phyloP scores from a whole-genome alignment of 2,888 invertebrate species.

The Leucozona laternaria region DNA sequence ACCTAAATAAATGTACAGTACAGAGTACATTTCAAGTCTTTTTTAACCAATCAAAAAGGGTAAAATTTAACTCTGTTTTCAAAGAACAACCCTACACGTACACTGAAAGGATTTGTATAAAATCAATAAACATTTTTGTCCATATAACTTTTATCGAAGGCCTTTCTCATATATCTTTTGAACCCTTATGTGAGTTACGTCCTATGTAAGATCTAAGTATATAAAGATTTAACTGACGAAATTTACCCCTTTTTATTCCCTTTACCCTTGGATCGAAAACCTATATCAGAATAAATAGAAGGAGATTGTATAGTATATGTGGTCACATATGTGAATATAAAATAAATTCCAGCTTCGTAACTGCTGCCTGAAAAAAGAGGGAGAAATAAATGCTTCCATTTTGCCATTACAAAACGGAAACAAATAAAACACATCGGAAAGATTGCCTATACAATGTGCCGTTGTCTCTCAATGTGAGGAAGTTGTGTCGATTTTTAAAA shows the following conservation, averaged over 20 bases:
- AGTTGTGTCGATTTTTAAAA: conserved; percentile 43
- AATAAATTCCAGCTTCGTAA: conserved; percentile 38
- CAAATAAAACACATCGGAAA: conserved; percentile 24
- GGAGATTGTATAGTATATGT: conserved; percentile 4
- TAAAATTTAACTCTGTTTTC: not conserved
- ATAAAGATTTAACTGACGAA: not conserved
- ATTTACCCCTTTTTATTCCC: conserved; percentile 65
- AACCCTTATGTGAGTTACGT: not conserved
- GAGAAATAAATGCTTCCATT: conserved; percentile 10
- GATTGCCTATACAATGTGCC: conserved; percentile 13
- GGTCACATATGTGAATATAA: conserved; percentile 67
- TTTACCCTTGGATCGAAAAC: conserved; percentile 46
- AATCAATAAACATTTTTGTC: not conserved
- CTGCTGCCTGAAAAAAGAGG: not conserved
- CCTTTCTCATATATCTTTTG: not conserved
- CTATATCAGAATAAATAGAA: conserved; percentile 20
- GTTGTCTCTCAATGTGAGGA: not conserved
- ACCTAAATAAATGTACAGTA: too few relatives aligned
- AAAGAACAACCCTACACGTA: not conserved
- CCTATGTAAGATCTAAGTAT: not conserved
- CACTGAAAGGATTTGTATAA: not conserved
- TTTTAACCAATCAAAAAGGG: conserved; percentile 6
- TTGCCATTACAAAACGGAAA: conserved; percentile 11
- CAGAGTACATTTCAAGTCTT: too few relatives aligned
- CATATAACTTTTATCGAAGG: not conserved